Evolutionary conservation across 1,140 invertebrate species (phyloP), one percentile per base, ranked within the genome.

Genomic region (Bombus polaris): DNA sequence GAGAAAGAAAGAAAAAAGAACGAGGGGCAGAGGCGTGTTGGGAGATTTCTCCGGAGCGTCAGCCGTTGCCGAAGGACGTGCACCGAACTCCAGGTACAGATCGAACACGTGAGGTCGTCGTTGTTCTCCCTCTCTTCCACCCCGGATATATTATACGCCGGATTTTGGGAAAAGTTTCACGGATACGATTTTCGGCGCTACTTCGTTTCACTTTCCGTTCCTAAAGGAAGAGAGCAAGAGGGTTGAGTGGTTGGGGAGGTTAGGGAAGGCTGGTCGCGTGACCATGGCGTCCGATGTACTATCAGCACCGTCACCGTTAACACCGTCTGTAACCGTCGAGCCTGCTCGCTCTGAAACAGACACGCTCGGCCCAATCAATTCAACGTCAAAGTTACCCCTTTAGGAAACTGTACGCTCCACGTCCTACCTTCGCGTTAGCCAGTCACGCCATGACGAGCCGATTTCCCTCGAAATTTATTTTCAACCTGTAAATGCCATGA

Each of bases 401-500:
- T 81, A 82, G 89, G 80, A 91, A 92, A 91, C 82, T 85, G 87
- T 79, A 85, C 81, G 87, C 66, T 88, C 47, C 73, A 74, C 88
- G 73, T 88, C 87, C 80, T 83, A 75, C 85, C 83, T 81, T 85
- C 66, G 75, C 57, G 74, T 72, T 85, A 57, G 70, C 90, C 39
- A 93, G 92, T 93, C 93, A 94, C 91, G 93, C 90, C 90, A 93
- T 93, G 93, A 93, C 91, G 88, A 87, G 85, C 83, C 85, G 92
- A 92, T 93, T 93, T 93, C 86, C 74, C 88, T 89, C 76, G 91
- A 92, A 93, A 94, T 94, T 93, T 93, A 92, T 92, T 94, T 92
- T 92, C 91, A 88, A 90, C 91, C 81, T 81, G 87, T 85, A 89
- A 86, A 85, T 10, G 85, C 35, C 76, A 77, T 44, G 47, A 77